Percentiles rank a stretch among this genome's conserved stretches.
Evolutionary conservation across 2,888 invertebrate species (phyloP).

Genomic region (Phaedon cochleariae): DNA sequence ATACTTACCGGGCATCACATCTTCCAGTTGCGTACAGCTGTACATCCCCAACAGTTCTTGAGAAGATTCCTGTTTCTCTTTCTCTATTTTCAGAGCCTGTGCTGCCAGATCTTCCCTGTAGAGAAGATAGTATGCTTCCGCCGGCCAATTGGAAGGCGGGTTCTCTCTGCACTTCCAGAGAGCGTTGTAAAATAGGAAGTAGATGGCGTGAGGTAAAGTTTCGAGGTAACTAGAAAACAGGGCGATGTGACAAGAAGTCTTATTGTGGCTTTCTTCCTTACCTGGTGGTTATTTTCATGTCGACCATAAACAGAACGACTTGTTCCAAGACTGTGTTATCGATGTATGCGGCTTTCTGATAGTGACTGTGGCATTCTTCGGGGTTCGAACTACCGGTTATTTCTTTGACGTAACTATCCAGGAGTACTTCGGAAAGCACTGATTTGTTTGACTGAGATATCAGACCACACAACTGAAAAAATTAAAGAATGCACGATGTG

Average conservation of each 20-base stretch:
- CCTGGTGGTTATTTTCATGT: slow-evolving; percentile 67
- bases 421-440: slow-evolving; percentile 30
- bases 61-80: slow-evolving; percentile 38
- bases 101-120: slow-evolving; percentile 77
- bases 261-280: slow-evolving; percentile 52
- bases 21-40: slow-evolving; percentile 37
- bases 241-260: no score
- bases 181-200: slow-evolving; percentile 73
- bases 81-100: slow-evolving; percentile 60
- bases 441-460: slow-evolving; percentile 41
- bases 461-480: slow-evolving; percentile 50
- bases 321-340: slow-evolving; percentile 55
- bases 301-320: slow-evolving; percentile 66
- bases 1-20: slow-evolving; percentile 37
- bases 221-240: slow-evolving; percentile 69
- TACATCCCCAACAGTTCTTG: slow-evolving; percentile 40
- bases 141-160: slow-evolving; percentile 78
- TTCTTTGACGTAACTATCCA: slow-evolving; percentile 47
- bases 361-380: slow-evolving; percentile 11
- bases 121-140: slow-evolving; percentile 74
- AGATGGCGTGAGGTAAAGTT: slow-evolving; percentile 75
- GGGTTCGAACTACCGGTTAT: slow-evolving; percentile 20
- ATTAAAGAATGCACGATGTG: neutral
- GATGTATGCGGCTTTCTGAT: slow-evolving; percentile 31
- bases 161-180: slow-evolving; percentile 75